A percentile compares a stretch with the other conserved stretches of the same genome.
Conservation (phyloP, 2,113 vertebrate species). For the Sapayoa aenigma region DNA sequence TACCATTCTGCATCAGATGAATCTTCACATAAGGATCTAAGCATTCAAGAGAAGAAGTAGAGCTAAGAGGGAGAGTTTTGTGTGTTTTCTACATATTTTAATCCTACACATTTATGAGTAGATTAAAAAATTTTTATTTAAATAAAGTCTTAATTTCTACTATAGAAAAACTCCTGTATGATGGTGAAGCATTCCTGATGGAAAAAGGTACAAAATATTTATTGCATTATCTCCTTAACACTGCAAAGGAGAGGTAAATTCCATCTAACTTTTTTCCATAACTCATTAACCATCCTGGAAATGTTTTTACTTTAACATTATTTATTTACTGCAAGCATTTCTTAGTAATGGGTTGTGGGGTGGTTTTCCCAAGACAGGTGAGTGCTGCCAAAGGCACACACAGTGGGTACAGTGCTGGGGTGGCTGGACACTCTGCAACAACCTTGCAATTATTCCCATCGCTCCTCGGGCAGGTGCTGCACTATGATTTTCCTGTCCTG, state of each 20-base stretch:
- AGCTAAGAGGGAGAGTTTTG: not conserved
- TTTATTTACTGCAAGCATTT: not conserved
- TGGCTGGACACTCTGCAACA: not conserved
- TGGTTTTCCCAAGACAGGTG: accelerated
- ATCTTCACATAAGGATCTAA: slow-evolving; percentile 98
- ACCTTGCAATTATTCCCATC: not conserved
- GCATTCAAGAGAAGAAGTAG: slow-evolving; percentile 19
- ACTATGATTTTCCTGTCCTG: accelerated
- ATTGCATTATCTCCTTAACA: not conserved
- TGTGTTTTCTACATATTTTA: not conserved
- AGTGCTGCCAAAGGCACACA: not conserved
- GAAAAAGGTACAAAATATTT: not conserved
- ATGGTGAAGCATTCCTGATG: not conserved
- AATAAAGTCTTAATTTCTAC: not conserved
- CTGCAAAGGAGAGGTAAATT: not conserved
- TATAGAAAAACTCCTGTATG: not conserved
- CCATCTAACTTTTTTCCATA: not conserved
- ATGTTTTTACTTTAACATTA: not conserved
- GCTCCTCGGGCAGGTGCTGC: not conserved
- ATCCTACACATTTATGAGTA: not conserved
- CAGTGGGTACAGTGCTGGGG: accelerated
- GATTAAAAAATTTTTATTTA: not conserved
- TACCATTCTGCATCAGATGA: slow-evolving; percentile 99
- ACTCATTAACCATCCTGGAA: not conserved
- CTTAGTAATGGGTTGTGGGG: not conserved